Conservation (phyloP, 1,140 invertebrate genomes). For the Cardiocondyla obscurior region DNA sequence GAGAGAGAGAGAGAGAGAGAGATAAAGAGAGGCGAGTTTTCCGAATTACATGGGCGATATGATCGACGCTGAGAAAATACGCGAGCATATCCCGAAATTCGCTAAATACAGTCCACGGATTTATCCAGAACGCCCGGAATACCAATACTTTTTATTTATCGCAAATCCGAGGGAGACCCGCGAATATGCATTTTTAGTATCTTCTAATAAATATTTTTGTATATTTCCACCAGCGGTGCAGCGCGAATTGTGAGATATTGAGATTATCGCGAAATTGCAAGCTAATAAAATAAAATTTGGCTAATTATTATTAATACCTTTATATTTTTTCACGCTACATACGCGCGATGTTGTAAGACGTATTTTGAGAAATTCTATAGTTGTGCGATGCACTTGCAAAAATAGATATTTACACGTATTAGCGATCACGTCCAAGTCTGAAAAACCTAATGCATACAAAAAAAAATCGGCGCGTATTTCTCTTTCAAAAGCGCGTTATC, state of each 20-base stretch:
- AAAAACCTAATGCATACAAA: background rate
- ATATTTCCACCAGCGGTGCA: too few relatives aligned
- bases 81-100: background rate
- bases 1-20: too few relatives aligned
- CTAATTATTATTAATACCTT: background rate
- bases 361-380: slow-evolving; percentile 3
- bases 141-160: background rate
- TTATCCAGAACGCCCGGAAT: background rate
- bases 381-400: background rate
- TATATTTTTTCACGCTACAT: background rate
- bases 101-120: background rate
- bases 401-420: background rate
- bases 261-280: background rate
- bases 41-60: background rate
- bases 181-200: background rate
- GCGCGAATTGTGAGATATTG: background rate
- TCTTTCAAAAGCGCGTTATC: background rate
- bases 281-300: background rate
- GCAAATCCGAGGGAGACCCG: background rate
- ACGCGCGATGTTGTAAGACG: slow-evolving; percentile 13
- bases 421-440: background rate
- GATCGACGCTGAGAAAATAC: slow-evolving; percentile 8
- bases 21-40: background rate
- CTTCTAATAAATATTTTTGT: background rate
- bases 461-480: background rate